Evolutionary conservation across 2,888 invertebrate genomes (phyloP).

Genomic region (Phasia obesa): DNA sequence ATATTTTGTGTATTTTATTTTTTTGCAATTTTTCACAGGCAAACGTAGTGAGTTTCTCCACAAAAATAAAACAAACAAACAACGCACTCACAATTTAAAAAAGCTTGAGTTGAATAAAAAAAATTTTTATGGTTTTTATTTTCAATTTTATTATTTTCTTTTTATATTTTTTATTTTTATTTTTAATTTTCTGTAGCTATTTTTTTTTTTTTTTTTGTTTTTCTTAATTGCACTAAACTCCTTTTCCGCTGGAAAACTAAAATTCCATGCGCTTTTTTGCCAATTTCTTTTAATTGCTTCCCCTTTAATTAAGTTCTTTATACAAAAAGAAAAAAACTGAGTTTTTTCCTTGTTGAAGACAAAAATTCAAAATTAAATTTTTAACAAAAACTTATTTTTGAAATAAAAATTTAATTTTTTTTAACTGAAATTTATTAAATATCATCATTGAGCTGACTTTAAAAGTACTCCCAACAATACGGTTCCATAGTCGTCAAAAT

Average conservation of each 20-base stretch:
- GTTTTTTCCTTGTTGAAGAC: conserved; percentile 9
- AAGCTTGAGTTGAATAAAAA: conserved; percentile 59
- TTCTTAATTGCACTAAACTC: conserved; percentile 11
- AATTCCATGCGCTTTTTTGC: conserved; percentile 69
- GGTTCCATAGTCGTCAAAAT: background rate
- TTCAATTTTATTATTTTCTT: conserved; percentile 1
- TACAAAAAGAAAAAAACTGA: background rate
- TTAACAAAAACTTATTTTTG: conserved; percentile 49
- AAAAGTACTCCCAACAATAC: background rate
- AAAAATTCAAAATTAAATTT: background rate
- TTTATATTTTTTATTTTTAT: conserved; percentile 18
- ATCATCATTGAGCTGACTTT: conserved; percentile 3
- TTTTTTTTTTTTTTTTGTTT: too few species aligned
- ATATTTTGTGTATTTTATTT: conserved; percentile 58
- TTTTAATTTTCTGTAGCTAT: conserved; percentile 10
- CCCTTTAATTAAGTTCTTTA: conserved; percentile 14
- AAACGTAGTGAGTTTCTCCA: conserved; percentile 70
- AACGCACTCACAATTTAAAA: conserved; percentile 58
- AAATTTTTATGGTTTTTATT: conserved; percentile 17
- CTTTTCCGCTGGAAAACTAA: conserved; percentile 13
- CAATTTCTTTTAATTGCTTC: conserved; percentile 40
- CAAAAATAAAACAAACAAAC: conserved; percentile 50
- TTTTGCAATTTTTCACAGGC: conserved; percentile 70
- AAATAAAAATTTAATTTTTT: conserved; percentile 74
- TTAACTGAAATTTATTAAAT: conserved; percentile 74